Evolutionary conservation across 2,888 invertebrate genomes (phyloP), one percentile per base, ranked within the genome.

Genomic region (Drosophila flavopinicola): DNA sequence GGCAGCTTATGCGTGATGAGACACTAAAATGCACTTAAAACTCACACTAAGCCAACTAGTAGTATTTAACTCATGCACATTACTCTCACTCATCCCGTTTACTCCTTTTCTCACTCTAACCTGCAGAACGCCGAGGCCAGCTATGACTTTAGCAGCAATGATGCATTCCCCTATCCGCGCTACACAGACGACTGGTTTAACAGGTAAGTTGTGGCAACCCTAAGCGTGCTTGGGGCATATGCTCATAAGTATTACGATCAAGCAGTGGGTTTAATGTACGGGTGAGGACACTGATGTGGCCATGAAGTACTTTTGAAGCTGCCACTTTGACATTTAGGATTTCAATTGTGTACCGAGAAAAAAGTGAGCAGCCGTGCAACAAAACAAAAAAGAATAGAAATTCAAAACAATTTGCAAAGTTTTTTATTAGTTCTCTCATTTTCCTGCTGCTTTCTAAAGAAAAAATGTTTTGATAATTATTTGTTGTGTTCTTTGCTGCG

Each of bases 101-200:
- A 32, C 7, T 7, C 10, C 20, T 27, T 17, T 2, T 11, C 13
- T 3, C 6, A 38, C 5, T 27, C 6, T 37, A 17, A 9, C 35
- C 67, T 49, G 25, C 93, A 99, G 99, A 99, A 99, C 90, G 97
- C 99, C 3, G 95, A 96, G 91, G 99, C 99, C 10, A 99, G 99
- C 83, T 99, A 98, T 90, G 99, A 99, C 92, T 99, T 99, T 92
- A 99, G 99, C 92, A 99, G 99, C 91, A 99, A 99, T 91, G 99
- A 99, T 91, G 98, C 98, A 1, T 99, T 94, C 91, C 99, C 99
- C 0, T 99, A 99, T 92, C 99, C 99, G 1, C 93, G 99, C 78
- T 99, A 99, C 91, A 99, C 99, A 0, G 99, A 99, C 89, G 99
- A 99, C 91, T 99, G 99, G 99, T 99, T 99, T 92, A 99, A 99